phyloP scores from a whole-genome alignment of 2,888 invertebrate species.

The Pachydiplax longipennis region DNA sequence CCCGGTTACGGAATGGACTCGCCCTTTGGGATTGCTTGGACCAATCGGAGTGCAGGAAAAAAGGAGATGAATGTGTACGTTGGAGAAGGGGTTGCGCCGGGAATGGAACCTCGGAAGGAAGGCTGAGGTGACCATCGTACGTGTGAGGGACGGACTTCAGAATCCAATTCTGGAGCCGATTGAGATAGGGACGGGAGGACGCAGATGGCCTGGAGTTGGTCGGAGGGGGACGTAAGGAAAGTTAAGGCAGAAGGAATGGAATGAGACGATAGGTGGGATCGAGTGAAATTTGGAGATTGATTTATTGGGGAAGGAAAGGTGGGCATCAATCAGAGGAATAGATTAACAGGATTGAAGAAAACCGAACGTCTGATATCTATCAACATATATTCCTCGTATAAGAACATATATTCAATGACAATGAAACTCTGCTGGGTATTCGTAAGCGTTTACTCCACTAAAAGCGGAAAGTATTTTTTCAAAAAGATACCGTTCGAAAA shows the following conservation, averaged over 20 bases:
- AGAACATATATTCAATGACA: no score
- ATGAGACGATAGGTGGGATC: not conserved
- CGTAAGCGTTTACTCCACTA: no score
- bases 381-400: no score
- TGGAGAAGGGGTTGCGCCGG: not conserved
- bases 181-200: not conserved
- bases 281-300: not conserved
- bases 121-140: not conserved
- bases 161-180: slow-evolving; percentile 39
- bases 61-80: not conserved
- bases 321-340: not conserved
- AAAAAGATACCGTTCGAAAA: no score
- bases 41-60: slow-evolving; percentile 11
- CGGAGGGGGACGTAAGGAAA: not conserved
- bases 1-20: slow-evolving; percentile 11
- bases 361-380: not conserved
- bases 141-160: slow-evolving; percentile 29
- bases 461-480: no score
- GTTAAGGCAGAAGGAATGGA: not conserved
- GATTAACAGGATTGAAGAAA: not conserved
- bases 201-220: not conserved
- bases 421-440: no score
- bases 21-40: slow-evolving; percentile 37
- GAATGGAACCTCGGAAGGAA: not conserved
- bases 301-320: not conserved